Evolutionary conservation across 2,888 invertebrate species (phyloP), one percentile per base, ranked within the genome.

Genomic region (Drosophila phalerata): DNA sequence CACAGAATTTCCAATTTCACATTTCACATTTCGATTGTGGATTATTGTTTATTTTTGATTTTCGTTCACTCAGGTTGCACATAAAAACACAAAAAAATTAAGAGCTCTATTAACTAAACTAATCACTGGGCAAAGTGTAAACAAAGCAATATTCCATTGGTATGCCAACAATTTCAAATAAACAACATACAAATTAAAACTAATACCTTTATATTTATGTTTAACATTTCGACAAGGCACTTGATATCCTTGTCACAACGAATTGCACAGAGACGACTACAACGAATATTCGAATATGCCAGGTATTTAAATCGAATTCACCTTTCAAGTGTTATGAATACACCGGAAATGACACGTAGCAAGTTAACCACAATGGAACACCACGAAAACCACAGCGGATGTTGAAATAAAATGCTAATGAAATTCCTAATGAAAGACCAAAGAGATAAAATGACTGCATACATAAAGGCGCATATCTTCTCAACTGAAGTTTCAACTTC

Each of bases 1-100:
- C 70, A 52, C 57, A 40, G 60, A 69, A 53, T 45, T 40, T 56
- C 57, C 47, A 40, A 40, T 38, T 38, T 49, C 49, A 9, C n/a
- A 40, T 58, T 38, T 48, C 13, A 13, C 42, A 52, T 81, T 75
- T 52, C 13, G 51, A 66, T 65, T 68, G 64, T 81, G 69, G 76
- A 77, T 87, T 87, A 87, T 79, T 87, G 72, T 81, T 87, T 85
- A 85, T 79, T 87, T 79, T 81, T 61, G 55, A 72, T 73, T 8
- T 70, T 74, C 77, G 88, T 57, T 79, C 71, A 65, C 76, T 85
- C 81, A 81, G 82, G 85, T 85, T 83, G 81, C 87, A 81, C 76
- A 79, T 78, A 45, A 86, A n/a, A n/a, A n/a, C n/a, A n/a, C n/a
- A n/a, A n/a, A n/a, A 84, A 65, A 68, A 62, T 10, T 49, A 76